phyloP scores from a whole-genome alignment of 2,888 invertebrate species.

The Incurvaria masculella region DNA sequence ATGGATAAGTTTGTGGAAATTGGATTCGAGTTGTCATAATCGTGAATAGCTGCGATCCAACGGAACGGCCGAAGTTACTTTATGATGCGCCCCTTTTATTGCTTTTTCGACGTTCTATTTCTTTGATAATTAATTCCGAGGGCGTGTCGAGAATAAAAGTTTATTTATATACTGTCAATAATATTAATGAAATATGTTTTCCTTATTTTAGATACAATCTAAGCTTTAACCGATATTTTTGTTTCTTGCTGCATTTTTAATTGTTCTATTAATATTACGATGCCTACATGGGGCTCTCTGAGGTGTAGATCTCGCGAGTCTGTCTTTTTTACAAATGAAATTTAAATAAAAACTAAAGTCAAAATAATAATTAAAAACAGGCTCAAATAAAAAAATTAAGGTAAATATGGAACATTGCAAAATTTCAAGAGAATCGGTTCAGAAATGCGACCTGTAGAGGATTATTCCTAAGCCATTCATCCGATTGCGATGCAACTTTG shows the following conservation, averaged over 20 bases:
- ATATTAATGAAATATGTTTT: too few species aligned
- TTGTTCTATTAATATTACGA: slow-evolving; percentile 8
- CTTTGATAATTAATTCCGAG: neutral
- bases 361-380: too few species aligned
- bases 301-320: slow-evolving; percentile 6
- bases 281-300: slow-evolving; percentile 5
- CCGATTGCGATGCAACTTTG: too few species aligned
- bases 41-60: neutral
- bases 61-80: neutral
- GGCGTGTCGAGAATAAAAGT: neutral
- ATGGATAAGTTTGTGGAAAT: neutral
- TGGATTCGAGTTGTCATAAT: neutral
- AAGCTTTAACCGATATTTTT: too few species aligned
- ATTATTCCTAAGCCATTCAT: too few species aligned
- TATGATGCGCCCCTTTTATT: neutral
- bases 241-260: slow-evolving; percentile 1
- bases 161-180: too few species aligned
- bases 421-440: too few species aligned
- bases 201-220: too few species aligned
- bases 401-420: too few species aligned
- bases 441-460: too few species aligned
- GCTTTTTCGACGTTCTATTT: neutral
- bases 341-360: neutral
- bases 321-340: neutral
- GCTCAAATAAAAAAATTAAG: too few species aligned